Evolutionary conservation across 2,113 vertebrate genomes (phyloP), one percentile per base, ranked within the genome.

Genomic region (Harpagus bidentatus): DNA sequence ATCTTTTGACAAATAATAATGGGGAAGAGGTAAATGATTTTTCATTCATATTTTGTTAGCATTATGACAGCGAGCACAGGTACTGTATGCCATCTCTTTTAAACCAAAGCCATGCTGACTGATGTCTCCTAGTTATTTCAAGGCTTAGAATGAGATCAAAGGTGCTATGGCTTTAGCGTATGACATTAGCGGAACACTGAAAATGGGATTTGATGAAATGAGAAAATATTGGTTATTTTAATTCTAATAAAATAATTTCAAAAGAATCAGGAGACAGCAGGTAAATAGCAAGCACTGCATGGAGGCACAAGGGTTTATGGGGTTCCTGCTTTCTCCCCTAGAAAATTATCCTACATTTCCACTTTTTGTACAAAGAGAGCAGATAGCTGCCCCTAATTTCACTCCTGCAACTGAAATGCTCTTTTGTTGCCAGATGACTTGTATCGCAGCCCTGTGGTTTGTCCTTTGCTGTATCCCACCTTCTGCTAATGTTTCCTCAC

Each of bases 61-160:
- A 72, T 95, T 97, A 86, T 96, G 97, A 93, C 96, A 97, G 67
- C 13, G 52, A 97, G 94, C 94, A 91, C 96, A 97, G 97, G 97
- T 97, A 76, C 53, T 45, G 79, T 23, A 28, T 85, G 95, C 94
- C 88, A 85, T 88, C 93, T 96, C 94, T 96, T 95, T 93, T 92
- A 91, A 72, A 98, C 86, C 95, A 97, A 98, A 98, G 93, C 97
- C 66, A 71, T 70, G 82, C 97, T 98, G 97, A 96, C 97, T 97
- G 96, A 96, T 97, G 95, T 97, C 97, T 97, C 96, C 92, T 70
- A 93, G 97, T 98, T 97, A 97, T 98, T 98, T 95, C 83, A 88
- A 86, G 96, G 97, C 96, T 98, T 98, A 98, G 96, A 93, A 91
- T 71, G 91, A 98, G 97, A 98, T 98, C 97, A 98, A 95, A 98